Base-by-base conservation (phyloP, 2,888 invertebrate genomes). In the Pyrrhia umbra region DNA sequence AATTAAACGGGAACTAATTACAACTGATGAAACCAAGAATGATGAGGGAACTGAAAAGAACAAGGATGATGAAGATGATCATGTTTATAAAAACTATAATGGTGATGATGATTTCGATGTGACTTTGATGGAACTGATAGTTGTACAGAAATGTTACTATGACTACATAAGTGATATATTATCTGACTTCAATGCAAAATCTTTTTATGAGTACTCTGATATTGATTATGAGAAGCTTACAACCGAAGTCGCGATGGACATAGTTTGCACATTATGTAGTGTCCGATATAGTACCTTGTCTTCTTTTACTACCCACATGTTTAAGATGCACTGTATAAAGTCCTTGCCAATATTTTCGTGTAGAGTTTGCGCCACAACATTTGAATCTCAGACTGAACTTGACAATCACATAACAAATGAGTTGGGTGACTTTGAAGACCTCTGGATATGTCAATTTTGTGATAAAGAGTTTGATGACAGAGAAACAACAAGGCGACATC, bases 401-500 rank as follows among this genome's bases (percentile, higher is more conserved):
- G 88, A 88, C 1, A 83, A 55, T 49, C 95, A 95, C 75, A 77
- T 81, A 6, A 47, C 50, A 0, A 85, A 88, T 40, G 95, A 95
- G 70, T 66, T 93, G 50, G 87, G 85, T 0, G 91, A 93, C 30
- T 95, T 95, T 82, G 90, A 93, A 2, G 90, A 94, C 62, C 80
- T 95, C 1, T 95, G 94, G 92, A 78, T 94, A 3, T 95, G 95
- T 83, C 95, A 95, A 85, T 93, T 95, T 79, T 95, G 95, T 84
- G 93, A 95, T 43, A 90, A 91, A 37, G 95, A 95, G 68, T 95
- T 95, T 88, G 86, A 91, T 39, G 86, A 88, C 20, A 76, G 95
- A 42, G 90, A 88, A 64, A 72, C 78, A 0, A 90, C 93, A 0
- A 85, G 95, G 40, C 77, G 72, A 6, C 94, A 93, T 79, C 79